Evolutionary conservation across 2,797 vertebrate species (phyloP), one percentile per base, ranked within the genome.

Genomic region (Coregonus ussuriensis): DNA sequence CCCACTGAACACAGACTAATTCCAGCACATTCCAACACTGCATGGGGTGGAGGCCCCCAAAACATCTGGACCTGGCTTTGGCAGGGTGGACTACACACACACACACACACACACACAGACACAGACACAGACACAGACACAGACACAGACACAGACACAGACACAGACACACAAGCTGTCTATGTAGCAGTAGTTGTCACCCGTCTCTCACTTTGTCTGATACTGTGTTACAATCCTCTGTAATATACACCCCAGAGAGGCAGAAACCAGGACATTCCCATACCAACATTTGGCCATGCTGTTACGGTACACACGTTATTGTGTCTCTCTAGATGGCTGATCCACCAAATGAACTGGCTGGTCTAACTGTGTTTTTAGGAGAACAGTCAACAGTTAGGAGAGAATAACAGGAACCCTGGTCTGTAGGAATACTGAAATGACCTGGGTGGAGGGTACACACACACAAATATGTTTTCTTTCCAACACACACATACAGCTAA

Each of bases 31-130:
- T 81, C 83, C 75, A 82, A 74, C 18, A 78, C 80, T 73, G 77
- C 79, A 76, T 71, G 77, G 71, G 29, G 3, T 16, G 4, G 70
- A 82, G 47, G 31, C 71, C 77, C 77, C 53, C 2, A 13, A 77
- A 81, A 84, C 86, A 87, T 84, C 79, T 83, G 84, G 84, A 80
- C 51, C 71, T 72, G 71, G 74, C 53, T 63, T 65, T 63, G 29
- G 68, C 21, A 69, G 15, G 68, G 37, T 11, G 37, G 29, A 73
- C 35, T 2, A 56, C 18, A 67, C 29, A 54, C 51, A 71, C 35
- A 62, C 25, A 15, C 21, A 71, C 21, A 47, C 47, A 53, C 25
- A 53, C 74, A 35, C 13, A 69, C 21, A 47, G 47, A 53, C 25
- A 53, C 74, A 35, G n/a, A n/a, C n/a, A n/a, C n/a, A n/a, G n/a